Percentiles rank a stretch among this genome's conserved stretches.
These are phyloP conservation scores for Gymnothorax javanicus DNA, from an alignment of 2,797 vertebrate species.

Conservation along the genomic window DNA sequence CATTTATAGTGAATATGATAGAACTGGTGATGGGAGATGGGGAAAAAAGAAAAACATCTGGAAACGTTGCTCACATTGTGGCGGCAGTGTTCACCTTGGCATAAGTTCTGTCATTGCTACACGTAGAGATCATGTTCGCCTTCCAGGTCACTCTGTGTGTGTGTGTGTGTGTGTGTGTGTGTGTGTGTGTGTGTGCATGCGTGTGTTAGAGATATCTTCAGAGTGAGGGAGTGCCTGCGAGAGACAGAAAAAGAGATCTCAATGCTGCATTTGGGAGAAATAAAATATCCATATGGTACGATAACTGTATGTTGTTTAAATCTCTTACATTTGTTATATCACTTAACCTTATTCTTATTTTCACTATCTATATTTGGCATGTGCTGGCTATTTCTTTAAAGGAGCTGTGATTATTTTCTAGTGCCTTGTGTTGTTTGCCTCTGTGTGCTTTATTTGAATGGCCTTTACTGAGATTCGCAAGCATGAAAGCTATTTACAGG, in stretches of 20 bases:
- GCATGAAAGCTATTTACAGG: conserved; percentile 4
- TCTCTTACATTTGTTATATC: neutral
- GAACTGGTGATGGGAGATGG: conserved; percentile 47
- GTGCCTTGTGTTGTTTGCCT: conserved; percentile 20
- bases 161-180: neutral
- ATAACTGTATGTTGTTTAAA: neutral
- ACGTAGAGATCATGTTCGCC: conserved; percentile 27
- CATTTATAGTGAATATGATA: conserved; percentile 40
- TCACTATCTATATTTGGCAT: neutral
- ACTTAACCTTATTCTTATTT: neutral
- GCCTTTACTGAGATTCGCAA: conserved; percentile 16
- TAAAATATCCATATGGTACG: conserved; percentile 9
- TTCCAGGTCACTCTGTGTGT: neutral
- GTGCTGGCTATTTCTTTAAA: neutral
- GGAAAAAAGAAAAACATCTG: conserved; percentile 44
- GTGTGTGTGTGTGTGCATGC: neutral
- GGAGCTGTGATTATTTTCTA: neutral
- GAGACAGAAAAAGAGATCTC: neutral
- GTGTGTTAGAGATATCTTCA: neutral
- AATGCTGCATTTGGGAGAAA: neutral
- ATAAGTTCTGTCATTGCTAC: conserved; percentile 37
- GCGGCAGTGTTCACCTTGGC: conserved; percentile 31
- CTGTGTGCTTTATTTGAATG: neutral
- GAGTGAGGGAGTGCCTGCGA: neutral
- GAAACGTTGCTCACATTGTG: conserved; percentile 1